These are phyloP conservation scores for Anabas testudineus DNA, from an alignment of 2,797 vertebrate species.

Conservation along the genomic window DNA sequence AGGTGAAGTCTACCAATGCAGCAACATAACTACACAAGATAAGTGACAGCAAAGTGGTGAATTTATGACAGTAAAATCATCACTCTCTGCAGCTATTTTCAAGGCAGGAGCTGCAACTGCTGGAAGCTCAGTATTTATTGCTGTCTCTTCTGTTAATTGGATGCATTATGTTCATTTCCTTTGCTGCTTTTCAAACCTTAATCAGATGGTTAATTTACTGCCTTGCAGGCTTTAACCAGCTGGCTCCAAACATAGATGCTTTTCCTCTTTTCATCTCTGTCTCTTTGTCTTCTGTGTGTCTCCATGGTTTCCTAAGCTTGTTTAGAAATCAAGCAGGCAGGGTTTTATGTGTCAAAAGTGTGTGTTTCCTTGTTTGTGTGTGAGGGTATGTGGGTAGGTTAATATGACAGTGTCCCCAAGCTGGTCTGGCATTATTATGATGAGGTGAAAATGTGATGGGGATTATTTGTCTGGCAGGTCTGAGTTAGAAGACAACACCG, in stretches of 20 bases:
- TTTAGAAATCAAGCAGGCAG: slow-evolving; percentile 20
- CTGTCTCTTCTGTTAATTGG: slow-evolving; percentile 65
- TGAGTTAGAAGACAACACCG: slow-evolving; percentile 49
- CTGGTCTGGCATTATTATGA: slow-evolving; percentile 45
- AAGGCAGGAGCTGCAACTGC: slow-evolving; percentile 42
- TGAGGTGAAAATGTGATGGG: slow-evolving; percentile 51
- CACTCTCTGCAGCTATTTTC: slow-evolving; percentile 34
- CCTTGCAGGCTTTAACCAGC: slow-evolving; percentile 66
- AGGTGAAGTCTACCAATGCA: slow-evolving; percentile 39
- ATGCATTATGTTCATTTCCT: slow-evolving; percentile 65
- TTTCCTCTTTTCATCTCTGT: slow-evolving; percentile 34
- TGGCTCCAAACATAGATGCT: slow-evolving; percentile 55
- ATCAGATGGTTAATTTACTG: slow-evolving; percentile 76
- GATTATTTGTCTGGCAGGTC: slow-evolving; percentile 67
- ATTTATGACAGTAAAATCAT: slow-evolving; percentile 16
- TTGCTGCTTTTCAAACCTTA: slow-evolving; percentile 71
- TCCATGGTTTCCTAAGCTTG: slow-evolving; percentile 53
- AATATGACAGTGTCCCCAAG: slow-evolving; percentile 40
- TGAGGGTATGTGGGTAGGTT: slow-evolving; percentile 32
- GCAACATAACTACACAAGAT: slow-evolving; percentile 13
- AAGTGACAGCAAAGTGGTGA: slow-evolving; percentile 24
- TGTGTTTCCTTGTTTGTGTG: not conserved
- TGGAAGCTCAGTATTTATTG: slow-evolving; percentile 58
- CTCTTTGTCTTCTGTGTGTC: slow-evolving; percentile 42
- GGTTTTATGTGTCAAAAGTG: slow-evolving; percentile 32